Evolutionary conservation across 2,113 vertebrate genomes (phyloP), one percentile per base, ranked within the genome.

Genomic region (Zosterops japonicus): DNA sequence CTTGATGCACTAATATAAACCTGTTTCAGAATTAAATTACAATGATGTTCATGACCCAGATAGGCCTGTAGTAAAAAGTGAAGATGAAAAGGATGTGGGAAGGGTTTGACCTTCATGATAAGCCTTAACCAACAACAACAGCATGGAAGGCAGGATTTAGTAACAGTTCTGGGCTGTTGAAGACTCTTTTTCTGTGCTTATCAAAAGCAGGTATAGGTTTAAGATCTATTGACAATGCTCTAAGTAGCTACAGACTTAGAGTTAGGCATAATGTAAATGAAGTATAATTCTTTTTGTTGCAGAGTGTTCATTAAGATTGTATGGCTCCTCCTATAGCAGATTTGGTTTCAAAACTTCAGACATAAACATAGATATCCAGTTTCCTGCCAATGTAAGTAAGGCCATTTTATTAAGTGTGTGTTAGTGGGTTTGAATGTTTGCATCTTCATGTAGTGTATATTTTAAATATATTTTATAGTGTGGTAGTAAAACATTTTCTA

Each of bases 321-420:
- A 99, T 97, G 99, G 99, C 88, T 99, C 99, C 65, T 99, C 99
- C 85, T 98, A 95, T 94, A 99, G 98, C 81, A 98, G 98, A 96
- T 98, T 99, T 97, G 99, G 99, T 97, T 99, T 99, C 97, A 99
- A 98, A 97, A 98, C 98, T 94, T 99, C 99, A 29, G 99, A 99
- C 91, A 95, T 99, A 93, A 99, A 99, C 96, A 98, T 99, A 96
- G 99, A 99, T 96, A 98, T 98, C 95, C 98, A 99, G 89, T 99
- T 98, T 97, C 99, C 99, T 90, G 95, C 96, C 91, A 97, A 91
- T 53, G 99, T 99, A 98, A 99, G 99, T 99, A 98, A 90, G 41
- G 83, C 57, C 24, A 14, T 75, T 95, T 94, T 81, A 42, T 81
- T 87, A 65, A 47, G 33, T 70, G 39, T 56, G 9, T 52, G 16